Percentiles rank a stretch among this genome's conserved stretches.
phyloP scores from a whole-genome alignment of 2,113 vertebrate species.

The Sclerurus mexicanus region DNA sequence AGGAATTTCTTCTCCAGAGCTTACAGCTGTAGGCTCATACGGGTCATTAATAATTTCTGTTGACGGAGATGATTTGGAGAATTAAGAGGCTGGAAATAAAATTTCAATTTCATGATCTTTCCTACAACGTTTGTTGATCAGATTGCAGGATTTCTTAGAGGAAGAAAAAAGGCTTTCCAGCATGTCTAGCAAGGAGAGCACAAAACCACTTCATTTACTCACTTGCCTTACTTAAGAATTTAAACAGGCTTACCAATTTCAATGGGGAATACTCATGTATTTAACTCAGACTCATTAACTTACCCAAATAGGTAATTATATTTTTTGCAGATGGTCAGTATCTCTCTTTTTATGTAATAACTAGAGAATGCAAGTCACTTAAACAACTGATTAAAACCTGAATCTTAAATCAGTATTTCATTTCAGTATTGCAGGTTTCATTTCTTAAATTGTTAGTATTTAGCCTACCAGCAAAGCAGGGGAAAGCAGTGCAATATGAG shows the following conservation, averaged over 20 bases:
- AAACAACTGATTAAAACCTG: background rate
- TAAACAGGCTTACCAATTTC: background rate
- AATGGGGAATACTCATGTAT: background rate
- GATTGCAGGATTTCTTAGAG: background rate
- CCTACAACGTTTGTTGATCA: background rate
- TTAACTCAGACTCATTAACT: background rate
- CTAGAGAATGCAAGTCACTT: background rate
- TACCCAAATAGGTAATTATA: background rate
- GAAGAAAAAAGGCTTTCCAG: background rate
- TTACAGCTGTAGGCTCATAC: background rate
- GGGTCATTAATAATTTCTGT: background rate
- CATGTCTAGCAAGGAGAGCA: background rate
- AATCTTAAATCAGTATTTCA: background rate
- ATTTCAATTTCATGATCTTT: background rate
- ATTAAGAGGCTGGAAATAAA: background rate
- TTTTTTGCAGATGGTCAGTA: background rate
- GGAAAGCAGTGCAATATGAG: background rate
- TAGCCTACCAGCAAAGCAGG: background rate
- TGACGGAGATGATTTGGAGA: background rate
- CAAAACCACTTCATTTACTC: background rate
- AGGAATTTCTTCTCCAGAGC: background rate
- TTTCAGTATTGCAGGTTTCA: background rate
- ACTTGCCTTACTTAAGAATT: background rate
- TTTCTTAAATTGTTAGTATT: background rate
- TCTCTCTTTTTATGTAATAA: background rate